Evolutionary conservation across 2,113 vertebrate genomes (phyloP).

Genomic region (Pundamilia nyererei): DNA sequence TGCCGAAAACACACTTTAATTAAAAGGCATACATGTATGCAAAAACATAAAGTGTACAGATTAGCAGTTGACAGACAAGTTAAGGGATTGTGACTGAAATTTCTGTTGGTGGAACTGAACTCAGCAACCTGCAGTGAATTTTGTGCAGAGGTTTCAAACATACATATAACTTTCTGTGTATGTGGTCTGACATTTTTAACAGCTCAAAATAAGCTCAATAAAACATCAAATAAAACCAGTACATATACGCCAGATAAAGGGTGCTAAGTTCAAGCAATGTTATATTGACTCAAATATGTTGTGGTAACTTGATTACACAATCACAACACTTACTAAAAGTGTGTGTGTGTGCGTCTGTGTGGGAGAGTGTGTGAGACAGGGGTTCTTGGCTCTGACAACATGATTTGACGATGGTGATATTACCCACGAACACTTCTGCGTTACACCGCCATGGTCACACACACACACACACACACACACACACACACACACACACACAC

Average conservation of each 20-base stretch:
- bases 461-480: not conserved
- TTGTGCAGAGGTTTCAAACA: not conserved
- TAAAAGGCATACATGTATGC: not conserved
- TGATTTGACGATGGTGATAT: constrained; percentile 16
- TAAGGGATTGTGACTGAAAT: not conserved
- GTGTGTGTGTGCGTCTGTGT: not conserved
- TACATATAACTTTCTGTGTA: not conserved
- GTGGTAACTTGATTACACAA: constrained; percentile 27
- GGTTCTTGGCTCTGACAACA: not conserved
- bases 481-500: not conserved
- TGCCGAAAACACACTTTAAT: not conserved
- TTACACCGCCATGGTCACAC: not conserved
- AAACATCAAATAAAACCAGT: not conserved
- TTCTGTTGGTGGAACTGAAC: not conserved
- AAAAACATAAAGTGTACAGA: not conserved
- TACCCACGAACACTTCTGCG: constrained; percentile 14
- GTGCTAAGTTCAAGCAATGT: constrained; percentile 16
- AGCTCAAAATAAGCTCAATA: not conserved
- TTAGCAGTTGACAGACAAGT: not conserved
- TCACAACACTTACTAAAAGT: not conserved
- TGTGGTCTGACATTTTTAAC: not conserved
- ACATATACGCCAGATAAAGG: constrained; percentile 1
- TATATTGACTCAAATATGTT: constrained; percentile 30
- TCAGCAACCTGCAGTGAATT: not conserved
- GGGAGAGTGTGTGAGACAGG: not conserved